Conservation (phyloP, 2,888 invertebrate genomes). For the Crocallis elinguaria region DNA sequence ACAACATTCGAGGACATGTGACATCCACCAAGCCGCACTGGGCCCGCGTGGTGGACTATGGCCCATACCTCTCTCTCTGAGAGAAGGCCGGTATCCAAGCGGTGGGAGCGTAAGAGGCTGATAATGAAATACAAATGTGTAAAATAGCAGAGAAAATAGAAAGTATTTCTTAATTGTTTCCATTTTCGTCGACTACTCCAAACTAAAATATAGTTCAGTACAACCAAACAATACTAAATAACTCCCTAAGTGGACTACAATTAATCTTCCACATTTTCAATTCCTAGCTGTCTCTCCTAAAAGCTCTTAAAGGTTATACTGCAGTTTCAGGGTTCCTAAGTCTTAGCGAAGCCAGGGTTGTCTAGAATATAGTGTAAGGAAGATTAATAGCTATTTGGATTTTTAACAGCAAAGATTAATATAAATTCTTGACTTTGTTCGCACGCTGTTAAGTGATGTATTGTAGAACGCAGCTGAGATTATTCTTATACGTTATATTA, state of each 20-base stretch:
- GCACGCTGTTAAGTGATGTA: constrained; percentile 4
- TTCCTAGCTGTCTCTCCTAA: constrained; percentile 6
- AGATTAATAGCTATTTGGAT: constrained; percentile 17
- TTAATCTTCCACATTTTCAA: constrained; percentile 19
- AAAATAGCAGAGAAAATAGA: neutral
- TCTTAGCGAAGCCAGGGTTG: constrained; percentile 8
- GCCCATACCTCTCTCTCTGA: too few species aligned
- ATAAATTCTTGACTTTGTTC: constrained; percentile 17
- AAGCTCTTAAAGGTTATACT: constrained; percentile 6
- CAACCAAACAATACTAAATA: neutral
- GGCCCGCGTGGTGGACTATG: too few species aligned
- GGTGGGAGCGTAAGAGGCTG: too few species aligned
- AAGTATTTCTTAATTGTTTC: neutral
- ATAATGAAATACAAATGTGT: neutral
- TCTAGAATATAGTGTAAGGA: constrained; percentile 18
- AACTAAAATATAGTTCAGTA: neutral
- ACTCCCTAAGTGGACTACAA: neutral
- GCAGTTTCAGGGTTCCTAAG: constrained; percentile 5
- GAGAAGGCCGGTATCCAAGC: too few species aligned
- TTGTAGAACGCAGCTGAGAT: neutral
- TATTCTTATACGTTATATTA: too few species aligned
- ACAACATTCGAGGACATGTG: too few species aligned
- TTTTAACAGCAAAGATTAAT: constrained; percentile 22
- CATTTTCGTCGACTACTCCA: too few species aligned
- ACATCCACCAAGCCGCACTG: too few species aligned